Evolutionary conservation across 2,113 vertebrate genomes (phyloP).

Genomic region (Leptobrachium leishanense): DNA sequence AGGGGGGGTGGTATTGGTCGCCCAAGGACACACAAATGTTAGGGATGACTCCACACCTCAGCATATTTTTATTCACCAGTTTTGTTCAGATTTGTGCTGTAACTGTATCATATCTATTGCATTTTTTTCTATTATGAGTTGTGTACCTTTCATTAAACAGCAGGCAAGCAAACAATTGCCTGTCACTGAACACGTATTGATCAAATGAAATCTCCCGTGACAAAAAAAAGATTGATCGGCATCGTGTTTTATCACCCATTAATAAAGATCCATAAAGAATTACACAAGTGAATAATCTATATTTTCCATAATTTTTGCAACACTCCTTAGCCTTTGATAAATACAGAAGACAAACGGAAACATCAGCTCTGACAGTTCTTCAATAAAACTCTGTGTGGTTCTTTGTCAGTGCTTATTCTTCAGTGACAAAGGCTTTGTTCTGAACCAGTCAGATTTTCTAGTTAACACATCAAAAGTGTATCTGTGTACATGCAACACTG

Average conservation of each 20-base stretch:
- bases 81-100: too few relatives aligned
- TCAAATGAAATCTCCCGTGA: too few relatives aligned
- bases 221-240: too few relatives aligned
- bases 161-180: too few relatives aligned
- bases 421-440: constrained; percentile 92
- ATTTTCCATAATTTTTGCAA: constrained; percentile 72
- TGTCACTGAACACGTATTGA: too few relatives aligned
- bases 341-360: constrained; percentile 77
- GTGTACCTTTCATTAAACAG: too few relatives aligned
- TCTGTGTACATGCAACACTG: constrained; percentile 75
- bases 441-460: constrained; percentile 85
- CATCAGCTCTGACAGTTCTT: constrained; percentile 83
- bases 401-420: constrained; percentile 83
- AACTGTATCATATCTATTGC: background rate
- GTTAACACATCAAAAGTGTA: constrained; percentile 91
- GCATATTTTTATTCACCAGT: too few relatives aligned
- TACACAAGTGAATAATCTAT: constrained; percentile 45
- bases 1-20: too few relatives aligned
- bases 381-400: constrained; percentile 86
- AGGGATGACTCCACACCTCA: too few relatives aligned
- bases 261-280: background rate
- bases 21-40: too few relatives aligned
- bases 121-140: background rate
- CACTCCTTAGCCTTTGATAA: constrained; percentile 78
- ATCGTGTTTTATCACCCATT: constrained; percentile 35